phyloP scores from a whole-genome alignment of 2,113 vertebrate species.

The Pedionomus torquatus region DNA sequence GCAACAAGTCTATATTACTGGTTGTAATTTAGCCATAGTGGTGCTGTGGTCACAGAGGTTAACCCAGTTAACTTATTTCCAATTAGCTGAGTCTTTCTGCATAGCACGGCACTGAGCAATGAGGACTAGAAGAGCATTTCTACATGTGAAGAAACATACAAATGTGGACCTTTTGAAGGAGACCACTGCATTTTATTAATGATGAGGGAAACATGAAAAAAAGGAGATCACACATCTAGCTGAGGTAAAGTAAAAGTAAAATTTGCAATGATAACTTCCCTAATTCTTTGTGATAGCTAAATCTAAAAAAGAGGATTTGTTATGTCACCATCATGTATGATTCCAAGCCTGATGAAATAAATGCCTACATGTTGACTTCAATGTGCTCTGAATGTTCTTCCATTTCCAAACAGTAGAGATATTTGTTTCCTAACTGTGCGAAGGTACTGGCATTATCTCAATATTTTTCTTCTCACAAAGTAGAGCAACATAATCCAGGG shows the following conservation, averaged over 20 bases:
- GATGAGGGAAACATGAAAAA: neutral
- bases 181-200: neutral
- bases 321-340: neutral
- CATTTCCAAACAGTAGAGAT: neutral
- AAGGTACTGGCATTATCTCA: neutral
- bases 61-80: constrained; percentile 52
- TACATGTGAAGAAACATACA: neutral
- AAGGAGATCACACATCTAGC: neutral
- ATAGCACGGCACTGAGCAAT: neutral
- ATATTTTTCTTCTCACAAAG: neutral
- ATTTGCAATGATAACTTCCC: neutral
- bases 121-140: neutral
- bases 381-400: neutral
- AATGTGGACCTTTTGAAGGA: neutral
- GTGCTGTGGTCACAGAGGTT: constrained; percentile 53
- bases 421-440: neutral
- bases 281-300: neutral
- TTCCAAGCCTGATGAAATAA: neutral
- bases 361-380: neutral
- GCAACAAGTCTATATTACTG: constrained; percentile 14
- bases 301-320: neutral
- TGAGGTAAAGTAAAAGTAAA: neutral
- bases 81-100: constrained; percentile 34
- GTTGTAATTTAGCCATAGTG: constrained; percentile 35
- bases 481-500: neutral